phyloP scores from a whole-genome alignment of 2,888 invertebrate genomes.

The Taphrorychus bicolor region DNA sequence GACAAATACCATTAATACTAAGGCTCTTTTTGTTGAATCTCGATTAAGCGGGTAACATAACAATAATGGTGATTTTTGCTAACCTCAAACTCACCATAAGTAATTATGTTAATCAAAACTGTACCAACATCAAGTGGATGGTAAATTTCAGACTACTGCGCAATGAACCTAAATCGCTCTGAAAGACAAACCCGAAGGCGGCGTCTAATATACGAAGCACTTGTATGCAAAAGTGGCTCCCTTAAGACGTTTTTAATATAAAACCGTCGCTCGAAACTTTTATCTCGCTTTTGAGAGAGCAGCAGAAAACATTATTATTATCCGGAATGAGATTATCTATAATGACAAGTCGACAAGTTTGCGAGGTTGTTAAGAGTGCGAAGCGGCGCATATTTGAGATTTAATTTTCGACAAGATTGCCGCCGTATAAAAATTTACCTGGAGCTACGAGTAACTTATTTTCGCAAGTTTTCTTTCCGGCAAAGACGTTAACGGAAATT shows the following conservation, averaged over 20 bases:
- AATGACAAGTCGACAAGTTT: constrained; percentile 43
- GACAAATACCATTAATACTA: too few species aligned
- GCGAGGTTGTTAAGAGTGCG: constrained; percentile 48
- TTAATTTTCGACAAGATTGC: constrained; percentile 55
- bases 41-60: too few species aligned
- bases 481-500: constrained; percentile 20
- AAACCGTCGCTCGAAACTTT: constrained; percentile 9
- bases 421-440: constrained; percentile 52
- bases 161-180: neutral
- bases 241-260: constrained; percentile 1
- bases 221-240: neutral
- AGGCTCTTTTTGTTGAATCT: too few species aligned
- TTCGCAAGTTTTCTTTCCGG: too few species aligned
- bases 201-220: neutral
- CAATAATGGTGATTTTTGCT: too few species aligned
- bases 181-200: neutral
- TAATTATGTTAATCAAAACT: too few species aligned
- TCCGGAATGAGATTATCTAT: constrained; percentile 27
- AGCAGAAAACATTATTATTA: constrained; percentile 31
- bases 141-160: neutral
- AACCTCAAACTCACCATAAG: too few species aligned
- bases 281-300: constrained; percentile 6
- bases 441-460: constrained; percentile 52
- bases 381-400: constrained; percentile 48
- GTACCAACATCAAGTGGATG: neutral